Percentiles rank a stretch among this genome's conserved stretches.
Conservation (phyloP, 2,888 invertebrate genomes). For the Lithophane leautieri region DNA sequence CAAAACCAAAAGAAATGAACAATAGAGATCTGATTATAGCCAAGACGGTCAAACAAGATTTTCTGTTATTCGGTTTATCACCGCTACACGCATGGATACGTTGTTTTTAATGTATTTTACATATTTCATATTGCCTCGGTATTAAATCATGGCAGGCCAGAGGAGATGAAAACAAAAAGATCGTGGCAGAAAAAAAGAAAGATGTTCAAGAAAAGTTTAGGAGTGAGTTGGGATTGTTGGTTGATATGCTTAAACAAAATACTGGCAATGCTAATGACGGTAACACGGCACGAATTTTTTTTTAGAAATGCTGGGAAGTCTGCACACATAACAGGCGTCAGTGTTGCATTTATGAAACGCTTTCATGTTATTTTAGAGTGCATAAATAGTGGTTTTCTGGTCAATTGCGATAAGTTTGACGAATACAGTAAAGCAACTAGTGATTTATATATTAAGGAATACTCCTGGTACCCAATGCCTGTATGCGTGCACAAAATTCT, state of each 20-base stretch:
- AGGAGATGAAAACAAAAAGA: slow-evolving; percentile 1
- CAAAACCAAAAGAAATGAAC: slow-evolving; percentile 1
- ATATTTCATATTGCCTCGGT: neutral
- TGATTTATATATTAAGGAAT: neutral
- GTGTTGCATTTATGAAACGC: neutral
- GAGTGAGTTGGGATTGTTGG: slow-evolving; percentile 1
- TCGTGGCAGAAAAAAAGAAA: neutral
- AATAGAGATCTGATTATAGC: neutral
- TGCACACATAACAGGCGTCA: neutral
- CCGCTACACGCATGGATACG: slow-evolving; percentile 1
- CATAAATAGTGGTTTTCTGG: neutral
- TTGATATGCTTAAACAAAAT: slow-evolving; percentile 1
- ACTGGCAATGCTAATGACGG: slow-evolving; percentile 3
- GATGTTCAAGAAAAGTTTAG: slow-evolving; percentile 1
- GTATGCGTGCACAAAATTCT: neutral
- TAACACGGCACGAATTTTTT: neutral
- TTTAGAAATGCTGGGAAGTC: slow-evolving; percentile 5
- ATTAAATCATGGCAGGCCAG: slow-evolving; percentile 8
- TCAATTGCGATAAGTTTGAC: neutral
- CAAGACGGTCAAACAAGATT: neutral
- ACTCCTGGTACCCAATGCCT: neutral
- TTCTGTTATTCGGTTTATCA: neutral
- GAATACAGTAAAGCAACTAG: neutral
- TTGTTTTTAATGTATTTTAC: slow-evolving; percentile 3
- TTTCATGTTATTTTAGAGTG: neutral